phyloP scores from a whole-genome alignment of 2,888 invertebrate genomes.

The Chouioia cunea region DNA sequence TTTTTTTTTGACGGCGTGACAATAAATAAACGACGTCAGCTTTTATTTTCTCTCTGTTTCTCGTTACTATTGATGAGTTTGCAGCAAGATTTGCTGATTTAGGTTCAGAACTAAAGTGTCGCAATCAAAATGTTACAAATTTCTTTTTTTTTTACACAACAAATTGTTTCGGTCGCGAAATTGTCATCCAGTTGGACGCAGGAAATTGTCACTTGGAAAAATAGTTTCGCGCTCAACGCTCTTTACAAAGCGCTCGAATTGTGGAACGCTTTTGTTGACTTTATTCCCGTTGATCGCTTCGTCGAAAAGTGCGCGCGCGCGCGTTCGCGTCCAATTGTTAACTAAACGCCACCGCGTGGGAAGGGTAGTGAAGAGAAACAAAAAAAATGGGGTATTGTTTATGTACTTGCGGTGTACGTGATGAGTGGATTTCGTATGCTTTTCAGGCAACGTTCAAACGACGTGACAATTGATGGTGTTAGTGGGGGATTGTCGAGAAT shows the following conservation, averaged over 20 bases:
- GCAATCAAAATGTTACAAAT: too few species aligned
- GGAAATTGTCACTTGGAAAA: conserved; percentile 21
- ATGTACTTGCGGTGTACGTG: background rate
- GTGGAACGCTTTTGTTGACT: conserved; percentile 22
- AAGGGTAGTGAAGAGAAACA: too few species aligned
- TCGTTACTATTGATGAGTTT: background rate
- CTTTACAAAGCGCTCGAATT: conserved; percentile 27
- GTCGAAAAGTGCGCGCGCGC: conserved; percentile 1
- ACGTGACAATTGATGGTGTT: too few species aligned
- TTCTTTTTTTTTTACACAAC: background rate
- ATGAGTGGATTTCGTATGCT: background rate
- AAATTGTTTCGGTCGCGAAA: conserved; percentile 1
- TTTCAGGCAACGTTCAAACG: too few species aligned
- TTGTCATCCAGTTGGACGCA: background rate
- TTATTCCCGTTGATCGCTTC: conserved; percentile 20
- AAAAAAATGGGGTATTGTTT: background rate
- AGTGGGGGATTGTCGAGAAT: too few species aligned
- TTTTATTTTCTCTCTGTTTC: conserved; percentile 1
- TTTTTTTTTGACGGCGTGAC: background rate
- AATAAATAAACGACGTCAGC: too few species aligned
- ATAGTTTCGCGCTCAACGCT: conserved; percentile 26
- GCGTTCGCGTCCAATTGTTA: conserved; percentile 21
- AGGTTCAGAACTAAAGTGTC: background rate
- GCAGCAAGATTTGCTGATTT: background rate
- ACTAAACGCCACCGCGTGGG: conserved; percentile 9